Evolutionary conservation across 1,140 invertebrate species (phyloP).

Genomic region (Drosophila pandora): DNA sequence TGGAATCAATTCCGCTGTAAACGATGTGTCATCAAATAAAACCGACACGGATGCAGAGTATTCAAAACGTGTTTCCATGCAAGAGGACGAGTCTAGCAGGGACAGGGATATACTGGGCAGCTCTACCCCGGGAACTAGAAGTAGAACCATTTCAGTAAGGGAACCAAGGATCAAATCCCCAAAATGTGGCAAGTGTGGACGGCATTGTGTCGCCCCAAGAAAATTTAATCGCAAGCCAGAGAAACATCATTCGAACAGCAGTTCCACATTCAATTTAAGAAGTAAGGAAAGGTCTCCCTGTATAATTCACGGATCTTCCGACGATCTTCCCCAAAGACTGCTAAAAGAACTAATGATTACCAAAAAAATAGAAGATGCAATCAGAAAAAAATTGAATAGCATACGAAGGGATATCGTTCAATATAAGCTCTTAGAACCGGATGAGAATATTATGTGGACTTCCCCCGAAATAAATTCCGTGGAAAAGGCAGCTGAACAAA

Average conservation of each 20-base stretch:
- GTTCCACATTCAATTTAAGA: not conserved
- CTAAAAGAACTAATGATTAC: not conserved
- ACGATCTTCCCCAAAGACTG: not conserved
- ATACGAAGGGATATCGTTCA: not conserved
- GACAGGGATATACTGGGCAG: not conserved
- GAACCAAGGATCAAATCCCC: not conserved
- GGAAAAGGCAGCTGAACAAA: not conserved
- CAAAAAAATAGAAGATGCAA: not conserved
- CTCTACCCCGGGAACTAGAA: not conserved
- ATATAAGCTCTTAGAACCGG: not conserved
- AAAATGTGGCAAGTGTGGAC: constrained; percentile 10
- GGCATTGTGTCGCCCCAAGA: not conserved
- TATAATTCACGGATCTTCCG: not conserved
- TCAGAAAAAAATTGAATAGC: not conserved
- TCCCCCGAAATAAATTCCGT: not conserved
- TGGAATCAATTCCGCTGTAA: not conserved
- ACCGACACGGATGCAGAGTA: constrained; percentile 44
- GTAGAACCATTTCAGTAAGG: no score
- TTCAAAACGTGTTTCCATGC: not conserved
- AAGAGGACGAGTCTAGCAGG: not conserved
- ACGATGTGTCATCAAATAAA: constrained; percentile 61
- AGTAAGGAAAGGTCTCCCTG: not conserved
- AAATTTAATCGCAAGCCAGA: not conserved
- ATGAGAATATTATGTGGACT: not conserved
- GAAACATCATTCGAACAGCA: no score